A percentile compares a stretch with the other conserved stretches of the same genome.
phyloP scores from a whole-genome alignment of 2,797 vertebrate genomes.

The Danio aesculapii region DNA sequence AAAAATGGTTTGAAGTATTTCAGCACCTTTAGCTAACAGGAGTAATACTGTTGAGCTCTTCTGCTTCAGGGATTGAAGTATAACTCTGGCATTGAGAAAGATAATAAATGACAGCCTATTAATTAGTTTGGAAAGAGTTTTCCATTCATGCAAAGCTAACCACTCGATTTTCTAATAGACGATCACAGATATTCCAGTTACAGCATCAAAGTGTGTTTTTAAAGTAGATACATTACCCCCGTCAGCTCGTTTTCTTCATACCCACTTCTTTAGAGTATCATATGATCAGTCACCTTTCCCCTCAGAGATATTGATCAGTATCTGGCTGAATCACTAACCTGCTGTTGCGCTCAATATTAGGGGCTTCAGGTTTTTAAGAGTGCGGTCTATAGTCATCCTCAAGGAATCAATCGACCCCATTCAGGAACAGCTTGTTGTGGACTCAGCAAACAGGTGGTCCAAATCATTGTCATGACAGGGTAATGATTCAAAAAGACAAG shows the following conservation, averaged over 20 bases:
- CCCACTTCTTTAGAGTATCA: background rate
- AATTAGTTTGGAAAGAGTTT: no score
- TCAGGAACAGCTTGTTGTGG: constrained; percentile 16
- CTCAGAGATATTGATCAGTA: constrained; percentile 41
- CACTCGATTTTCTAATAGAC: background rate
- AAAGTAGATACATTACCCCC: background rate
- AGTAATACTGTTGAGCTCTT: no score
- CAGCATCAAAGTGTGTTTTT: background rate
- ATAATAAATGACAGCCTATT: no score
- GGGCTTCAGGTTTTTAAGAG: constrained; percentile 12
- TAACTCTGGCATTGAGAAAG: no score
- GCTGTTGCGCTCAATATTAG: constrained; percentile 36
- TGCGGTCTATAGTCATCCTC: constrained; percentile 17
- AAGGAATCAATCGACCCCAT: constrained; percentile 31
- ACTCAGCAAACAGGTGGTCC: constrained; percentile 36
- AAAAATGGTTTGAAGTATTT: no score
- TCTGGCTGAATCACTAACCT: constrained; percentile 15
- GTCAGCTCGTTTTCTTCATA: background rate
- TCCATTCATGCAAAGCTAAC: no score
- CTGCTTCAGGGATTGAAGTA: no score
- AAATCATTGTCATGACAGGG: constrained; percentile 13
- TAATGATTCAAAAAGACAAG: constrained; percentile 35
- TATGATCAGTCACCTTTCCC: constrained; percentile 27
- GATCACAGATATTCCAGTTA: background rate
- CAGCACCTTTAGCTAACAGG: no score